Conservation (phyloP, 2,797 vertebrate species). For the Nannoperca obscura region DNA sequence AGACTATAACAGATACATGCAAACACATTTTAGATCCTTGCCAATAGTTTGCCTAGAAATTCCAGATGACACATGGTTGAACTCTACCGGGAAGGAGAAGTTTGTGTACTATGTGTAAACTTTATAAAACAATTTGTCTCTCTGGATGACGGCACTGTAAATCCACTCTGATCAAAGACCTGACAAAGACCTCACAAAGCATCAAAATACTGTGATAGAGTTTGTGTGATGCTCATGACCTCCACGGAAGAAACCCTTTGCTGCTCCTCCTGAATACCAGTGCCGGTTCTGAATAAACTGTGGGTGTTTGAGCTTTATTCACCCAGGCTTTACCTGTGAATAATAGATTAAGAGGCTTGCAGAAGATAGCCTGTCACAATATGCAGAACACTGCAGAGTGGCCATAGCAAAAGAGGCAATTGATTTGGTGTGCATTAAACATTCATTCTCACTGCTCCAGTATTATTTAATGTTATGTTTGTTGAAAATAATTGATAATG, state of each 20-base stretch:
- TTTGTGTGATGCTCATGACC: conserved; percentile 18
- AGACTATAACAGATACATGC: conserved; percentile 12
- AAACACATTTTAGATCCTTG: conserved; percentile 58
- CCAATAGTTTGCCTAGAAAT: conserved; percentile 50
- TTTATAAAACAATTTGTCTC: conserved; percentile 29
- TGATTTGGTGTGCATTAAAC: neutral
- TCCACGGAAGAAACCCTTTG: neutral
- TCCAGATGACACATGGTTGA: conserved; percentile 36
- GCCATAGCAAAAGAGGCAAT: neutral
- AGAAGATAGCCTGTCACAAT: conserved; percentile 40
- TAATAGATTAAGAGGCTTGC: conserved; percentile 64
- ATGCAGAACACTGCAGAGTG: conserved; percentile 45
- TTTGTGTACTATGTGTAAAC: conserved; percentile 27
- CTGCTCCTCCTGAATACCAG: conserved; percentile 34
- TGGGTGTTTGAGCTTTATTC: conserved; percentile 42
- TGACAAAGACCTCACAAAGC: conserved; percentile 36
- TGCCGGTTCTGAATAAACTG: conserved; percentile 39
- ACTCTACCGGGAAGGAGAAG: conserved; percentile 28
- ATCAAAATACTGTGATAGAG: conserved; percentile 19
- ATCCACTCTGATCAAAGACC: conserved; percentile 29
- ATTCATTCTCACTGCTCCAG: neutral
- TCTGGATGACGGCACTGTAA: neutral
- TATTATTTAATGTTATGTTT: conserved; percentile 5
- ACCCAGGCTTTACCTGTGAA: conserved; percentile 46
- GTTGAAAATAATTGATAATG: neutral